Conservation (phyloP, 2,888 invertebrate genomes). For the Agriopis marginaria region DNA sequence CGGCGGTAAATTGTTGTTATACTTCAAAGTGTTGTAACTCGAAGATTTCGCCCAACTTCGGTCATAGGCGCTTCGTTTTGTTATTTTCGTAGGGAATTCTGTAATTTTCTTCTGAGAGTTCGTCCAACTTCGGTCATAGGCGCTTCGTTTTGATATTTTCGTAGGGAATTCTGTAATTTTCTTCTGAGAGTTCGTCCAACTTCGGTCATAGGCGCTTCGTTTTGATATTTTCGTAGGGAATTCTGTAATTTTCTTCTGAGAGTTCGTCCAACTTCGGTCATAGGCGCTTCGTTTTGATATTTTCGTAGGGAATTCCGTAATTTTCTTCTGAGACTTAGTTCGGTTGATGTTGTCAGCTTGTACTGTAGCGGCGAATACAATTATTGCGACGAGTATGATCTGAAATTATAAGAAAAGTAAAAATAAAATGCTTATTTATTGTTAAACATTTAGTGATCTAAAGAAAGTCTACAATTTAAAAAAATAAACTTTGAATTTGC, state of each 20-base stretch:
- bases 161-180: neutral
- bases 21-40: constrained; percentile 38
- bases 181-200: constrained; percentile 49
- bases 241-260: constrained; percentile 13
- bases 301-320: constrained; percentile 27
- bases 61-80: constrained; percentile 57
- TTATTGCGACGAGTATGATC: constrained; percentile 49
- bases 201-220: constrained; percentile 56
- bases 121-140: constrained; percentile 57
- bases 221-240: constrained; percentile 49
- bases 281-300: constrained; percentile 58
- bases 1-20: constrained; percentile 60
- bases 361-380: constrained; percentile 39
- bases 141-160: constrained; percentile 56
- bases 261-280: constrained; percentile 55
- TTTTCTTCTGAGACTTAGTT: constrained; percentile 1
- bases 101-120: constrained; percentile 1
- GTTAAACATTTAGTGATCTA: too few relatives aligned
- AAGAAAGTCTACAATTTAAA: too few relatives aligned
- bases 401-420: constrained; percentile 40
- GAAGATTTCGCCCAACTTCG: constrained; percentile 54
- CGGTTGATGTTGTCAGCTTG: constrained; percentile 27
- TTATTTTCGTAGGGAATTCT: constrained; percentile 42
- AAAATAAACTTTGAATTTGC: too few relatives aligned
- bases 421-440: too few relatives aligned